phyloP scores from a whole-genome alignment of 2,888 invertebrate species.

The Cyaniris semiargus region DNA sequence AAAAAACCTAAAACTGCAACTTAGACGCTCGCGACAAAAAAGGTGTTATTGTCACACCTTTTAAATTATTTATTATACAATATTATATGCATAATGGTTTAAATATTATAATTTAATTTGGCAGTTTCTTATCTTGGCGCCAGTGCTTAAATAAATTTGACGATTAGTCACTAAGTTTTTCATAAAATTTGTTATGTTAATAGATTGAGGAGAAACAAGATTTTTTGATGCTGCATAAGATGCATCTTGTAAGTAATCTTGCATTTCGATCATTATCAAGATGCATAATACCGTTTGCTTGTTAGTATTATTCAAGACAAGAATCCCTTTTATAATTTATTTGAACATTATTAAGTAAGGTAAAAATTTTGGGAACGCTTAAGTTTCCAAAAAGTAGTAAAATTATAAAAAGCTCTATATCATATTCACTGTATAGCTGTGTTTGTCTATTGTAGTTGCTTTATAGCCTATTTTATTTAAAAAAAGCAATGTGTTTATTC shows the following conservation, averaged over 20 bases:
- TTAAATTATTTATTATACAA: constrained; percentile 21
- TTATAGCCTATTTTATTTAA: too few species aligned
- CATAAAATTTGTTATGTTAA: neutral
- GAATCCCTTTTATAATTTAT: neutral
- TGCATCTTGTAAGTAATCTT: neutral
- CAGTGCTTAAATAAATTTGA: constrained; percentile 23
- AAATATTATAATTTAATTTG: constrained; percentile 14
- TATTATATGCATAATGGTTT: constrained; percentile 16
- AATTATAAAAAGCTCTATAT: too few species aligned
- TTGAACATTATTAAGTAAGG: too few species aligned
- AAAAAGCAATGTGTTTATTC: neutral
- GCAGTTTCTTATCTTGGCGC: constrained; percentile 24
- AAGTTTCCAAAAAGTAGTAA: too few species aligned
- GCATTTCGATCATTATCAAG: neutral
- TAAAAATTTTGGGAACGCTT: too few species aligned
- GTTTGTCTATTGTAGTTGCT: too few species aligned
- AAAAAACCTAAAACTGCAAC: constrained; percentile 7
- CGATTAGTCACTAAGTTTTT: neutral
- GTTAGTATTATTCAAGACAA: neutral
- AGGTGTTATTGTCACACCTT: constrained; percentile 2
- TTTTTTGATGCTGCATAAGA: neutral
- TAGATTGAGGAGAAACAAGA: neutral
- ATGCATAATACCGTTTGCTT: neutral
- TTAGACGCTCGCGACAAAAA: neutral
- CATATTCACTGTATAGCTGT: too few species aligned